Conservation (phyloP, 1,140 invertebrate species). For the Tribolium madens region DNA sequence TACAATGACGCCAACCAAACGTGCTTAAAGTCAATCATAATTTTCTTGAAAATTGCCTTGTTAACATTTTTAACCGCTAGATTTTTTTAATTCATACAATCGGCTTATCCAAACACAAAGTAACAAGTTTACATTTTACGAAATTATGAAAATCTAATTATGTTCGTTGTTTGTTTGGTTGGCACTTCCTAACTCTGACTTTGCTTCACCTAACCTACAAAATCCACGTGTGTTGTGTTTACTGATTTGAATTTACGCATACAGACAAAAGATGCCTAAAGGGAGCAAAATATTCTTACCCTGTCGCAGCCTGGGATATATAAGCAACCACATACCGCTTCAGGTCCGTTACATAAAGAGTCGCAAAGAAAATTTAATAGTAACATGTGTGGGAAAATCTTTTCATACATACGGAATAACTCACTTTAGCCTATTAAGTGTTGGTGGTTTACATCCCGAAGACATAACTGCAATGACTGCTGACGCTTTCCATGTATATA, state of each 20-base stretch:
- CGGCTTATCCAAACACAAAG: too few relatives aligned
- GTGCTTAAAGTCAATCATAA: background rate
- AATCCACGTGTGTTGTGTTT: slow-evolving; percentile 3
- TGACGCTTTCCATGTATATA: slow-evolving; percentile 87
- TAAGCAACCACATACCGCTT: slow-evolving; percentile 92
- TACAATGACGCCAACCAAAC: background rate
- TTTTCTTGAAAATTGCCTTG: background rate
- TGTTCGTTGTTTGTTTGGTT: background rate
- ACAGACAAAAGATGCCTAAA: slow-evolving; percentile 53
- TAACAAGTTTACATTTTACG: too few relatives aligned
- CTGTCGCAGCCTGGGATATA: slow-evolving; percentile 89
- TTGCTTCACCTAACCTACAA: background rate
- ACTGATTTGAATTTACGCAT: background rate
- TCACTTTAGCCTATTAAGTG: slow-evolving; percentile 85
- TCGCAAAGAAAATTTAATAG: slow-evolving; percentile 88
- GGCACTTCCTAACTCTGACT: background rate
- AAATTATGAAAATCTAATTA: too few relatives aligned
- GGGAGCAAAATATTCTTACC: slow-evolving; percentile 85
- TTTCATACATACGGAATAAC: slow-evolving; percentile 92
- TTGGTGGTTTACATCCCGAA: slow-evolving; percentile 83
- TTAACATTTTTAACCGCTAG: background rate
- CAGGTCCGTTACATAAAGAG: slow-evolving; percentile 86
- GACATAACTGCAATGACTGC: slow-evolving; percentile 87
- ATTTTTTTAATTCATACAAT: too few relatives aligned
- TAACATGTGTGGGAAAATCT: slow-evolving; percentile 89